A percentile compares a stretch with the other conserved stretches of the same genome.
phyloP scores from a whole-genome alignment of 35 echinoderm and acorn worm genomes.

The Chiridota heheva region DNA sequence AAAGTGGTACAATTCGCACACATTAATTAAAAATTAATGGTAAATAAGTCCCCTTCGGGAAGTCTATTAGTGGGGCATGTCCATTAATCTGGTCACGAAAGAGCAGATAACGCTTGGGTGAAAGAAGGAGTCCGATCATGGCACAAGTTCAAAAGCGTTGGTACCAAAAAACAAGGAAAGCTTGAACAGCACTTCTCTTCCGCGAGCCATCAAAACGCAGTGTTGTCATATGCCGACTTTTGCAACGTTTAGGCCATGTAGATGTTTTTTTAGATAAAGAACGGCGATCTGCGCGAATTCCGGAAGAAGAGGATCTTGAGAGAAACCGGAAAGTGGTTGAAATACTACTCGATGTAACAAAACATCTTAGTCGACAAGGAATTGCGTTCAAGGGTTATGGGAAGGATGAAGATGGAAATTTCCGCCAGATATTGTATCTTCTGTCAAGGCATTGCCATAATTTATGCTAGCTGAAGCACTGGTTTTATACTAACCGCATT shows the following conservation, averaged over 20 bases:
- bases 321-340: background rate
- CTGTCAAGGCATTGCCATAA: background rate
- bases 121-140: background rate
- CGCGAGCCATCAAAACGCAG: background rate
- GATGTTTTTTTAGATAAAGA: slow-evolving; percentile 6
- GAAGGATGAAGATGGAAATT: background rate
- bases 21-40: no score
- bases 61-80: no score
- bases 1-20: no score
- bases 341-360: slow-evolving; percentile 12
- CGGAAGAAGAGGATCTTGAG: background rate
- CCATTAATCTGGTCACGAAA: no score
- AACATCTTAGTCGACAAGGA: background rate
- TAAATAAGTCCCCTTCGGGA: no score
- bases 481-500: background rate
- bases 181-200: background rate
- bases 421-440: background rate
- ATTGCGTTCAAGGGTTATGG: background rate
- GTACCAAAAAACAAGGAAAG: background rate
- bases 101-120: background rate
- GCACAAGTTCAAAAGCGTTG: slow-evolving; percentile 7
- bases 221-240: background rate
- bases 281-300: background rate
- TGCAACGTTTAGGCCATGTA: background rate
- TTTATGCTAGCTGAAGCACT: background rate